A percentile compares a stretch with the other conserved stretches of the same genome.
phyloP scores from a whole-genome alignment of 2,888 invertebrate species.

The Leistus spinibarbis region DNA sequence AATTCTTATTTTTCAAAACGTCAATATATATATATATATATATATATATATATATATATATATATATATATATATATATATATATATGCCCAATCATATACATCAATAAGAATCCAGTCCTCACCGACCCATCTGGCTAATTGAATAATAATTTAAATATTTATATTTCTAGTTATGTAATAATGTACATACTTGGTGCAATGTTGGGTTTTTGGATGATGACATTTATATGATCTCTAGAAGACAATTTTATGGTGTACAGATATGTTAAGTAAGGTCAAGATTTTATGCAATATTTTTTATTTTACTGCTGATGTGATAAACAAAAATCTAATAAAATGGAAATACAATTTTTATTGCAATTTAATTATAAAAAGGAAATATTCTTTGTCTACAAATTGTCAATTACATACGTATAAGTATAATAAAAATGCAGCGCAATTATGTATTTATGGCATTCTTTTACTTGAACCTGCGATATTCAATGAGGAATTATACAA shows the following conservation, averaged over 20 bases:
- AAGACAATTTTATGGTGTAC: neutral
- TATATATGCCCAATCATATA: neutral
- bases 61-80: neutral
- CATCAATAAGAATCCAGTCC: neutral
- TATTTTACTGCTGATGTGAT: too few species aligned
- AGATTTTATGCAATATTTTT: neutral
- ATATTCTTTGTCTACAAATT: neutral
- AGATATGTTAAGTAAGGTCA: neutral
- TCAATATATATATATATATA: neutral
- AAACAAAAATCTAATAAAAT: neutral
- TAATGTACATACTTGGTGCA: too few species aligned
- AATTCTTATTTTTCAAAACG: neutral
- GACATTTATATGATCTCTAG: too few species aligned
- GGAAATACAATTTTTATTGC: neutral
- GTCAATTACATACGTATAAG: neutral
- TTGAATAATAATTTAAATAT: too few species aligned
- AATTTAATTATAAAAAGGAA: too few species aligned
- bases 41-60: neutral
- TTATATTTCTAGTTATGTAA: too few species aligned
- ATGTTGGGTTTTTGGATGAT: too few species aligned
- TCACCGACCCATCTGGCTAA: too few species aligned
- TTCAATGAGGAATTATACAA: too few species aligned
- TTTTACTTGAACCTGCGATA: too few species aligned
- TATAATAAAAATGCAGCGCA: neutral
- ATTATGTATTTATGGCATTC: neutral